Percentiles rank a stretch among this genome's conserved stretches.
phyloP scores from a whole-genome alignment of 2,888 invertebrate species.

The Lasius platythorax region DNA sequence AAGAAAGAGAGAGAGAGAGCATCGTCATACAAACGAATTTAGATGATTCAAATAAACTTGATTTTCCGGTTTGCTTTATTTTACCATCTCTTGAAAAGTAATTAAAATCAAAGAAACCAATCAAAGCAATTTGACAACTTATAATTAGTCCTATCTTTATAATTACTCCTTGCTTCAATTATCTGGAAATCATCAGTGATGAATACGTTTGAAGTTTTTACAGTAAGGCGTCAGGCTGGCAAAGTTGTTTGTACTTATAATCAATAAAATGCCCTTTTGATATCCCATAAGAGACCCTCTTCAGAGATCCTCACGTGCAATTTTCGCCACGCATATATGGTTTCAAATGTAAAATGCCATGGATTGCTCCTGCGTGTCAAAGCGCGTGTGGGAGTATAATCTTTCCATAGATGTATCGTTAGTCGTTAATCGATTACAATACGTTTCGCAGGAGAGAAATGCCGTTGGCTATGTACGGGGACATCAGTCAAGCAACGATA shows the following conservation, averaged over 20 bases:
- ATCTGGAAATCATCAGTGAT: background rate
- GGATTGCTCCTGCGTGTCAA: background rate
- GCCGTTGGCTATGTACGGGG: background rate
- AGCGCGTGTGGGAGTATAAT: background rate
- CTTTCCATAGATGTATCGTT: background rate
- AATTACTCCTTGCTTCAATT: background rate
- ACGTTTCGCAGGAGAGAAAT: slow-evolving; percentile 19
- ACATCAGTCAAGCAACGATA: slow-evolving; percentile 22
- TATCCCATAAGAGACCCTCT: slow-evolving; percentile 5
- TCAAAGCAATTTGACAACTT: background rate
- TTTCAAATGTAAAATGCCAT: slow-evolving; percentile 13
- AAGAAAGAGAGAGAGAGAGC: background rate
- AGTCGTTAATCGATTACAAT: slow-evolving; percentile 30
- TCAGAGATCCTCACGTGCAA: background rate
- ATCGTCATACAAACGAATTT: background rate
- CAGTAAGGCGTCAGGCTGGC: background rate
- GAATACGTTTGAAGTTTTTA: background rate
- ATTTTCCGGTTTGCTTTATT: background rate
- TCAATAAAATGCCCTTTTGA: background rate
- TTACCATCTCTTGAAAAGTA: background rate
- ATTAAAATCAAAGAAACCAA: background rate
- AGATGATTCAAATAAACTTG: background rate
- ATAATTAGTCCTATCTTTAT: background rate
- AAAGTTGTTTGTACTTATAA: slow-evolving; percentile 8
- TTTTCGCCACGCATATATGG: background rate